Evolutionary conservation across 2,113 vertebrate species (phyloP), one percentile per base, ranked within the genome.

Genomic region (Xiphophorus hellerii): DNA sequence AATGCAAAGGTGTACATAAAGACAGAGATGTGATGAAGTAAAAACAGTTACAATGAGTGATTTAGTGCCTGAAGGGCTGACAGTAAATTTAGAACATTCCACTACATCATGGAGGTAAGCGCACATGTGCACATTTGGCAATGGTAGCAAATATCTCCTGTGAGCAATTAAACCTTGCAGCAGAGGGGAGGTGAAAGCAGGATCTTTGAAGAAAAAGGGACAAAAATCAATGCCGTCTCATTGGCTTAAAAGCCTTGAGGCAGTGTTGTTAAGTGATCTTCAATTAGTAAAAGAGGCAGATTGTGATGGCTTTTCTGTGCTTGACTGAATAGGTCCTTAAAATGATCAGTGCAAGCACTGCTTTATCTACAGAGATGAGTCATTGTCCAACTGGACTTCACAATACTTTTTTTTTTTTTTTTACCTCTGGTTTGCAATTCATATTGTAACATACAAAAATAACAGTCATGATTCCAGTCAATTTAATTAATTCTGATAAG

Each of bases 211-310:
- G 22, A n/a, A 80, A 61, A 82, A 71, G 72, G 83, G 48, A 64
- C 58, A 80, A 88, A 58, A 94, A 94, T 94, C 93, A 85, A 94
- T 93, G 88, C 76, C 64, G 90, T 84, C 87, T 93, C 91, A 92
- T 92, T 90, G 85, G 80, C 88, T 92, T 92, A 93, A 94, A 92
- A 93, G 93, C 92, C 73, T 89, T 76, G 22, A 76, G 74, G 77
- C 82, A 76, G 74, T 65, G 29, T 88, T 87, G 92, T 92, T 90
- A 93, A 86, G 82, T 85, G 85, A 72, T 80, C 77, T 83, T 91
- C 89, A 92, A 92, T 94, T 87, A 92, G 77, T 69, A 51, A 35
- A 74, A 86, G 75, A 83, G 84, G 86, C 72, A 54, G 31, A 73
- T 60, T 48, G 58, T 71, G 77, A 90, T 80, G 74, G 84, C 54